Conservation (phyloP, 2,888 invertebrate species). For the Polia nebulosa region DNA sequence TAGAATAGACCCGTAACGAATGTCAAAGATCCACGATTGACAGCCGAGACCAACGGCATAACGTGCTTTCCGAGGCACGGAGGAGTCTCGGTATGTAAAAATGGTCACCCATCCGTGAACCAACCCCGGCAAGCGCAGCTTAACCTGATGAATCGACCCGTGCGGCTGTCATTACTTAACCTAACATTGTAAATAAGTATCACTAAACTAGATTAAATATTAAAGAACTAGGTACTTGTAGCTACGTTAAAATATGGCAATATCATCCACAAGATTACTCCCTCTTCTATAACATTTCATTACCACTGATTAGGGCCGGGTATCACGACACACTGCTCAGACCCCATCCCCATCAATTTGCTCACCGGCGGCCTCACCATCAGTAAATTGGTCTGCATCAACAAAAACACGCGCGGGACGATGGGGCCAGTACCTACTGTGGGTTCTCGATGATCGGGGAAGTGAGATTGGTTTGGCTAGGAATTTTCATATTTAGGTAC, state of each 20-base stretch:
- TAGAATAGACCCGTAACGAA: too few relatives aligned
- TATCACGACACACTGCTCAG: conserved; percentile 69
- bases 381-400: conserved; percentile 84
- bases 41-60: too few relatives aligned
- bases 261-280: conserved; percentile 1
- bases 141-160: too few relatives aligned
- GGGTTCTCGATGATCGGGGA: conserved; percentile 54
- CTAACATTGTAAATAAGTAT: too few relatives aligned
- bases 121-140: too few relatives aligned
- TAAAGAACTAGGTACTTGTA: neutral
- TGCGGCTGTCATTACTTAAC: too few relatives aligned
- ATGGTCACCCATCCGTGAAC: too few relatives aligned
- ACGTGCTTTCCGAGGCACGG: too few relatives aligned
- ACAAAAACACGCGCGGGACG: conserved; percentile 74
- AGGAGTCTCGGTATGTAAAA: too few relatives aligned
- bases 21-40: too few relatives aligned
- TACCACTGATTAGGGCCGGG: conserved; percentile 75
- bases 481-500: too few relatives aligned
- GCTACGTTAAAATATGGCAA: neutral
- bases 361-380: conserved; percentile 73
- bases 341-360: conserved; percentile 72
- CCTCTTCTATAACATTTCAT: conserved; percentile 69
- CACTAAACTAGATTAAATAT: too few relatives aligned
- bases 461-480: neutral
- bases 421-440: conserved; percentile 52